These are phyloP conservation scores for Gasterosteus aculeatus DNA, from an alignment of 2,113 vertebrate species.

Conservation along the genomic window DNA sequence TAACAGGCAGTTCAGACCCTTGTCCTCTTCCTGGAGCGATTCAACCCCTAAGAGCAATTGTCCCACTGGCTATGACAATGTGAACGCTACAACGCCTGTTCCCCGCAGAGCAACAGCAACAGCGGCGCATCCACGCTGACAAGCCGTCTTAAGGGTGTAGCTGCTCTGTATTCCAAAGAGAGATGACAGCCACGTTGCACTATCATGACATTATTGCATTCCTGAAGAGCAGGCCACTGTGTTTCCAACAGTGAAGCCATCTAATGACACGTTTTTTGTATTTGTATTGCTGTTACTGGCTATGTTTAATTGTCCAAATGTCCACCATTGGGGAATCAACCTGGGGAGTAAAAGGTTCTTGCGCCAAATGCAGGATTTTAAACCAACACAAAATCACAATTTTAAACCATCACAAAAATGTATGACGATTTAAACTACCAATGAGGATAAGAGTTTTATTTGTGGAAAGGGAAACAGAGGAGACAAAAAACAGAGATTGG, in stretches of 20 bases:
- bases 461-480: slow-evolving; percentile 19
- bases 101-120: background rate
- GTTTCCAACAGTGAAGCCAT: background rate
- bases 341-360: background rate
- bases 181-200: background rate
- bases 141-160: background rate
- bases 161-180: background rate
- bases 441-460: slow-evolving; percentile 11
- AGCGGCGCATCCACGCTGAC: background rate
- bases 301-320: background rate
- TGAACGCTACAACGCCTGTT: background rate
- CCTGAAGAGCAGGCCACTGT: background rate
- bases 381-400: background rate
- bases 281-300: background rate
- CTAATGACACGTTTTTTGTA: background rate
- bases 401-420: background rate
- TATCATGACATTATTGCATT: background rate
- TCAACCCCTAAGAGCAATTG: background rate
- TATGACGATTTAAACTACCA: slow-evolving; percentile 18
- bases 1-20: background rate
- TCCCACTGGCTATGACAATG: background rate
- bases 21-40: background rate
- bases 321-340: background rate
- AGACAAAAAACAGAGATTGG: slow-evolving; percentile 28
- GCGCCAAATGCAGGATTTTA: background rate